Evolutionary conservation across 30 jellyfish, hydroid and myxozoan species (phyloP), one percentile per base, ranked within the genome.

Genomic region (Aurelia aurita): DNA sequence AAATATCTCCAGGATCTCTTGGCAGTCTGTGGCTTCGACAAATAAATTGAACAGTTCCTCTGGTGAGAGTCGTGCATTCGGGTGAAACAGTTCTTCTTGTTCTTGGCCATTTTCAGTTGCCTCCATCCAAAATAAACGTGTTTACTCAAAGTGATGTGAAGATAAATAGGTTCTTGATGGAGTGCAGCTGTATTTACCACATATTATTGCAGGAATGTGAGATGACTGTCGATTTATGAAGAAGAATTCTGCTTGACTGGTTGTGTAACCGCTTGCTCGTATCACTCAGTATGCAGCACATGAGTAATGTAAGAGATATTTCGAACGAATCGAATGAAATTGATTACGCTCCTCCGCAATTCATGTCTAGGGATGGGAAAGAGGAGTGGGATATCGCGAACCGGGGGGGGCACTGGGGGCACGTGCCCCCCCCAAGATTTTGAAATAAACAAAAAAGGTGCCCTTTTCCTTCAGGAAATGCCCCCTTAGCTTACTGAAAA

Each of bases 1-100:
- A 69, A 85, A 86, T 39, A 69, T 74, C 19, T 79, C 87, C 58
- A 86, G 69, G 12, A 75, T 88, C 32, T 91, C 96, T 35, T 53
- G 45, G 85, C 90, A 91, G 47, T 76, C 89, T 55, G 79, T 69
- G 26, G 98, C 80, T 26, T 92, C 97, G 25, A 77, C 51, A 79
- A 87, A 92, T 55, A 82, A 59, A 64, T 69, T 74, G 78, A 84
- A 88, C 59, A 89, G 74, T 46, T 88, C 97, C 29, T 88, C 98
- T 25, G 96, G 96, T 22, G 96, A 51, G 58, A 69, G 82, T 55
- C 68, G 59, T 28, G 44, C 61, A 54, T 55, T 68, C 57, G 0
- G 7, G 29, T 55, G 89, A 60, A 35, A 75, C 74, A 11, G 78
- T 54, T 19, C 28, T 18, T 65, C 94, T 20, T 55, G 72, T 28